Evolutionary conservation across 2,797 vertebrate genomes (phyloP).

Genomic region (Todus mexicanus): DNA sequence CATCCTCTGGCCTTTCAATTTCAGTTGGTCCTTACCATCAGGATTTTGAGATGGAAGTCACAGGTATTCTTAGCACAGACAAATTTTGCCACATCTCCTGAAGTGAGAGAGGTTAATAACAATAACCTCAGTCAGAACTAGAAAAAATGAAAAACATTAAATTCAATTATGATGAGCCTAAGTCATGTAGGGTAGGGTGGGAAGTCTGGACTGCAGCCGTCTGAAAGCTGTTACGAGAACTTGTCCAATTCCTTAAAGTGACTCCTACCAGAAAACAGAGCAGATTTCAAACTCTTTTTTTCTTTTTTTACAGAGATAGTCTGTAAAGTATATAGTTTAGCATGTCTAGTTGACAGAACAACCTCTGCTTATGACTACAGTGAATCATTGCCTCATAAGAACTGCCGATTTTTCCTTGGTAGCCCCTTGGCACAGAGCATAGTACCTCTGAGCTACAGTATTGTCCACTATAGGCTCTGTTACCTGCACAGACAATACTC

Average conservation of each 20-base stretch:
- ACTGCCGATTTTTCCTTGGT: neutral
- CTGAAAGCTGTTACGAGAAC: neutral
- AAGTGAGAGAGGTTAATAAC: neutral
- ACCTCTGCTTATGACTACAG: neutral
- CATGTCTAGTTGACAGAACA: neutral
- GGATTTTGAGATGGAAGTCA: neutral
- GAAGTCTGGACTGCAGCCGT: neutral
- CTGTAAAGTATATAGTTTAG: neutral
- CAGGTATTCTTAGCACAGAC: neutral
- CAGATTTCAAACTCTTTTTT: neutral
- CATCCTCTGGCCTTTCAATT: neutral
- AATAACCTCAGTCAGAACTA: neutral
- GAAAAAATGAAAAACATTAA: neutral
- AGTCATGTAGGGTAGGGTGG: neutral
- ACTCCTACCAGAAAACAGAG: neutral
- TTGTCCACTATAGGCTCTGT: neutral
- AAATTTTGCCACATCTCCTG: neutral
- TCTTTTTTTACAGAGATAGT: neutral
- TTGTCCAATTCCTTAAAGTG: neutral
- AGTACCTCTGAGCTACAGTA: neutral
- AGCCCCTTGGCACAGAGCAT: neutral
- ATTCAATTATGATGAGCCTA: neutral
- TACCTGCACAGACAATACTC: neutral
- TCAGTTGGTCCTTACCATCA: neutral
- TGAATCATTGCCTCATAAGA: neutral